phyloP scores from a whole-genome alignment of 1,140 invertebrate species.

The Zelostemma sp. region DNA sequence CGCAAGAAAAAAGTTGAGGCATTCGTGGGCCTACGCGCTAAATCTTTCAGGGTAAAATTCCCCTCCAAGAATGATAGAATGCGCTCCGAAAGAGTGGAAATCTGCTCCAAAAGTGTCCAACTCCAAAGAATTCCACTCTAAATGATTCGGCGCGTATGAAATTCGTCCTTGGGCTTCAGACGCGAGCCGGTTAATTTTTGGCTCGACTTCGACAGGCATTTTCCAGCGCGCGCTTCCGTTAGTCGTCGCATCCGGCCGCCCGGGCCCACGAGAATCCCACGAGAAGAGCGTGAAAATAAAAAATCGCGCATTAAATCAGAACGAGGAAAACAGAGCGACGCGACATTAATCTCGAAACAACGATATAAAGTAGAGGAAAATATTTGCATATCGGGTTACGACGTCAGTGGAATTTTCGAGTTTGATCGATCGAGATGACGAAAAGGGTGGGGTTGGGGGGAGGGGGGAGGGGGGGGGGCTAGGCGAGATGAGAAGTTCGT shows the following conservation, averaged over 20 bases:
- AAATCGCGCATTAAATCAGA: background rate
- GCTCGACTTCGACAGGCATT: background rate
- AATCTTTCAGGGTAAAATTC: no score
- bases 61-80: no score
- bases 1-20: no score
- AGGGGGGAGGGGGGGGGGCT: no score
- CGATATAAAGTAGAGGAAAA: conserved; percentile 21
- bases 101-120: no score
- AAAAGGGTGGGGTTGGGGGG: no score
- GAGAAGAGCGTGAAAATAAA: background rate
- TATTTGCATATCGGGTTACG: conserved; percentile 53
- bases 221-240: background rate
- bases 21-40: no score
- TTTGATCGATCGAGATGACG: conserved; percentile 45
- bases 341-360: conserved; percentile 40
- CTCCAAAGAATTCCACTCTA: no score
- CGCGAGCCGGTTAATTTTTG: background rate
- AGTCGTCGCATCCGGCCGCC: background rate
- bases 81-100: no score
- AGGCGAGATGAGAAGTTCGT: conserved; percentile 32
- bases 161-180: background rate
- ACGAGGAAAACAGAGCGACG: background rate
- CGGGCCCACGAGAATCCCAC: background rate
- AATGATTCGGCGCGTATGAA: no score
- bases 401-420: conserved; percentile 41